Conservation (phyloP, 2,888 invertebrate genomes). For the Eurytoma californica region DNA sequence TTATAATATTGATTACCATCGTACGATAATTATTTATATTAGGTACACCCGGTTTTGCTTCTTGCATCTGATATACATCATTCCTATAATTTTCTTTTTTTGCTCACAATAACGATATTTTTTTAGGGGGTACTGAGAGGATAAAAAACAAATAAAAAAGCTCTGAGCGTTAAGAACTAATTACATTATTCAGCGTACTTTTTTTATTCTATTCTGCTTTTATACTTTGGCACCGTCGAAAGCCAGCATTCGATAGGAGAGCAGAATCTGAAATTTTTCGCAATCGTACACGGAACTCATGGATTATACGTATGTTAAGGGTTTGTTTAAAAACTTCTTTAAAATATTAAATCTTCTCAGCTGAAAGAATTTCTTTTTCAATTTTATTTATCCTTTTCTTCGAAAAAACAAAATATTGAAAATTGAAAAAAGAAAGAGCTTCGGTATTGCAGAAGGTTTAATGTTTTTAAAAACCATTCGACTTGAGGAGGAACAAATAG, state of each 20-base stretch:
- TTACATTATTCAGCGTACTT: slow-evolving; percentile 13
- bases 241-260: slow-evolving; percentile 59
- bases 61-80: slow-evolving; percentile 57
- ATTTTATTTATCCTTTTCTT: neutral
- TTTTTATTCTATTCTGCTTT: slow-evolving; percentile 37
- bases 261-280: slow-evolving; percentile 31
- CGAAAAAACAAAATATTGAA: neutral
- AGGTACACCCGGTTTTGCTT: slow-evolving; percentile 59
- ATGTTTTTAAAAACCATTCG: slow-evolving; percentile 18
- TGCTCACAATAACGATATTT: slow-evolving; percentile 26
- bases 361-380: neutral
- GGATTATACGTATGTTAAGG: neutral
- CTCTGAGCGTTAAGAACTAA: slow-evolving; percentile 16
- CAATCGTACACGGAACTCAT: slow-evolving; percentile 23
- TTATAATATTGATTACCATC: slow-evolving; percentile 50
- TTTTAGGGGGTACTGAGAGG: neutral
- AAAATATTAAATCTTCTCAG: slow-evolving; percentile 2
- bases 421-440: neutral
- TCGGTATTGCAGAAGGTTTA: neutral
- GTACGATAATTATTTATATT: slow-evolving; percentile 55
- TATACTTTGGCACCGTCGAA: slow-evolving; percentile 67
- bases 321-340: slow-evolving; percentile 1
- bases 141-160: slow-evolving; percentile 23
- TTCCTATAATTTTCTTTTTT: slow-evolving; percentile 49
- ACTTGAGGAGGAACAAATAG: neutral